Evolutionary conservation across 2,113 vertebrate species (phyloP), one percentile per base, ranked within the genome.

Genomic region (Callopanchax toddi): DNA sequence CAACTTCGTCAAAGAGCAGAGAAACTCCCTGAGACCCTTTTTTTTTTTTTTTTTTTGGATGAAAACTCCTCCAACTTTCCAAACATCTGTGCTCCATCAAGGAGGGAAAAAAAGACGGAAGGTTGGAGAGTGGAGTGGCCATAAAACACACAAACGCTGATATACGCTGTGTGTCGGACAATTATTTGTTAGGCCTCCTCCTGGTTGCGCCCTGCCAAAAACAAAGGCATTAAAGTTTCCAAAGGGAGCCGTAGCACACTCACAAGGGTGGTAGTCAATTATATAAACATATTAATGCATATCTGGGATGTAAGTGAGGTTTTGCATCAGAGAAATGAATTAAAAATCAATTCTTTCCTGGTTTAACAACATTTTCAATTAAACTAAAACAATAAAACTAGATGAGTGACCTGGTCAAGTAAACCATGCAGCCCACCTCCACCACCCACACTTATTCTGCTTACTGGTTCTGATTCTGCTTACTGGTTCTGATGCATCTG

Each of bases 401-500:
- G n/a, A n/a, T n/a, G n/a, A n/a, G n/a, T n/a, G n/a, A n/a, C n/a
- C 81, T 87, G 81, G 84, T 67, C 55, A 56, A 50, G 53, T 49
- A 59, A 70, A 65, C 59, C 51, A n/a, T 26, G 36, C 23, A 68
- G 39, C 58, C 58, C 51, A 46, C 34, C 36, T 17, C 16, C 72
- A 44, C 44, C 36, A 17, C 54, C n/a, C 59, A 20, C 44, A 63
- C 52, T 45, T 49, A 20, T 60, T 40, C 49, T 65, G n/a, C n/a
- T n/a, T n/a, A n/a, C n/a, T n/a, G n/a, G n/a, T n/a, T n/a, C n/a
- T n/a, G n/a, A n/a, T n/a, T n/a, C n/a, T n/a, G n/a, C n/a, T n/a
- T n/a, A n/a, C n/a, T n/a, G 53, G 54, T 74, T 78, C 78, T 74
- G 43, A 64, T 73, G 44, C 82, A 78, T 88, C 73, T 91, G 89